A percentile compares a stretch with the other conserved stretches of the same genome.
Evolutionary conservation across 2,113 vertebrate genomes (phyloP).

Genomic region (Numenius arquata): DNA sequence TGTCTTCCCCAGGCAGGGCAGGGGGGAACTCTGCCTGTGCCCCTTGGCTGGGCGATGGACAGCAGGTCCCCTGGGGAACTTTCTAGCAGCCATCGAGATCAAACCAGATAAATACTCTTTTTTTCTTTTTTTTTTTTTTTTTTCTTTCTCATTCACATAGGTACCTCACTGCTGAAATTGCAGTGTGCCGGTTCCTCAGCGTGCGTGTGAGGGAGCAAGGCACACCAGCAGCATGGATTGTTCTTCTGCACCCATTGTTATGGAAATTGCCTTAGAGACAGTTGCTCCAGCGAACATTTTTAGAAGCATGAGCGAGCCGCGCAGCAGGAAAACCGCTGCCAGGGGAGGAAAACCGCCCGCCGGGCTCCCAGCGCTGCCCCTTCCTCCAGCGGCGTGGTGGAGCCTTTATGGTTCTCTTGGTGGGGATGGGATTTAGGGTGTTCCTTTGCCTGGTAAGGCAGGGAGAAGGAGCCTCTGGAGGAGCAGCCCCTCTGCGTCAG

Average conservation of each 20-base stretch:
- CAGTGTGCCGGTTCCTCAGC: rapidly evolving
- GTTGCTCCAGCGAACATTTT: neutral
- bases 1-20: neutral
- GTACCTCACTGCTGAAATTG: neutral
- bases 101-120: rapidly evolving
- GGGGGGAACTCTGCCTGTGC: neutral
- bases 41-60: neutral
- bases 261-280: conserved; percentile 39
- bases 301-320: neutral
- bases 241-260: conserved; percentile 24
- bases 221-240: neutral
- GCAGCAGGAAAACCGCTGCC: neutral
- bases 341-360: neutral
- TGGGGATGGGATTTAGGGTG: neutral
- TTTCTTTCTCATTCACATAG: neutral
- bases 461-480: neutral
- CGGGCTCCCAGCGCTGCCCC: neutral
- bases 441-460: neutral
- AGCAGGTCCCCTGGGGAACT: neutral
- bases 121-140: neutral
- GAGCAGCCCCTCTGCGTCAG: conserved; percentile 1
- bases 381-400: rapidly evolving
- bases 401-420: neutral
- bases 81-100: neutral
- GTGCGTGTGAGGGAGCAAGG: rapidly evolving